phyloP scores from a whole-genome alignment of 1,140 invertebrate species.

The Tribolium madens region DNA sequence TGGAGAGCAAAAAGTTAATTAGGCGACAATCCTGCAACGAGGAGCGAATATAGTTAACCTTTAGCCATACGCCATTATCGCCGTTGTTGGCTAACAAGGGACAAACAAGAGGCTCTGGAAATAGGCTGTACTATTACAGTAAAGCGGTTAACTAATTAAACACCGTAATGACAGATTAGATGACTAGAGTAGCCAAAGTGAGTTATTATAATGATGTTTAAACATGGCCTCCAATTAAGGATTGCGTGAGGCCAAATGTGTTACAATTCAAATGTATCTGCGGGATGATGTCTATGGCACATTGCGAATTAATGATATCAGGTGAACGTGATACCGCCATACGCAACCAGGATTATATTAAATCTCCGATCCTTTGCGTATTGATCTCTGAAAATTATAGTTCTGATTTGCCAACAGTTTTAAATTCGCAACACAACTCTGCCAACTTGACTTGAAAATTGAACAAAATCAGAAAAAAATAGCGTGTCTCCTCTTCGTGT shows the following conservation, averaged over 20 bases:
- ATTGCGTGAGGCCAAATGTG: conserved; percentile 30
- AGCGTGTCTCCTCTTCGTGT: too few relatives aligned
- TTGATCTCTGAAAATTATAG: conserved; percentile 39
- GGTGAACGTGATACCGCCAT: conserved; percentile 39
- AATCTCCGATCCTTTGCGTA: conserved; percentile 23
- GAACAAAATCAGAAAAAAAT: too few relatives aligned
- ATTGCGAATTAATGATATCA: conserved; percentile 45
- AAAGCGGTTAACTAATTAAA: conserved; percentile 44
- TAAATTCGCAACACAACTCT: background rate
- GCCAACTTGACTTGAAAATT: background rate
- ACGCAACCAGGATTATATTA: conserved; percentile 39
- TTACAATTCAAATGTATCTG: conserved; percentile 41
- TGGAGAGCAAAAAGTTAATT: conserved; percentile 24
- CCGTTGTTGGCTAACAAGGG: conserved; percentile 41
- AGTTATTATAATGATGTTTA: conserved; percentile 46
- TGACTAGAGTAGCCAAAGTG: conserved; percentile 33
- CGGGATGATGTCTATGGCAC: conserved; percentile 42
- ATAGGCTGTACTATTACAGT: conserved; percentile 34
- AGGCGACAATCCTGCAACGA: conserved; percentile 3
- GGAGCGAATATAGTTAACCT: conserved; percentile 19
- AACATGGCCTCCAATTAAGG: conserved; percentile 35
- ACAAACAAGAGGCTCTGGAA: conserved; percentile 38
- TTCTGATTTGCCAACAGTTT: conserved; percentile 17
- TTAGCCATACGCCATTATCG: conserved; percentile 31
- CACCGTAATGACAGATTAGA: conserved; percentile 41